A percentile compares a stretch with the other conserved stretches of the same genome.
phyloP scores from a whole-genome alignment of 35 echinoderm and acorn worm genomes.

The Ptychodera flava region DNA sequence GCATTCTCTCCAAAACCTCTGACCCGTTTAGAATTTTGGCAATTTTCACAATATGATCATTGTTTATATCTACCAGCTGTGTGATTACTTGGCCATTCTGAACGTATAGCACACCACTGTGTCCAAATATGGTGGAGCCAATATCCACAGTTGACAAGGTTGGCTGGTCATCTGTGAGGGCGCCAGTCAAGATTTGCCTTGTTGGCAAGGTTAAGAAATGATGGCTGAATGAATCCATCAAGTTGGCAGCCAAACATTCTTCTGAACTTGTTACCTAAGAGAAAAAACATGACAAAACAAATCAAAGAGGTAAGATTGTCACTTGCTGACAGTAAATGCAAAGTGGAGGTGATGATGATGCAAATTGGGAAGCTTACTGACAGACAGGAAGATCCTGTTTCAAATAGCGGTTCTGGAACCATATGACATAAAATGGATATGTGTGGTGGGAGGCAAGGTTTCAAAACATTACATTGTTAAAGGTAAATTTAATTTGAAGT shows the following conservation, averaged over 20 bases:
- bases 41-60: conserved; percentile 26
- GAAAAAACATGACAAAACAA: background rate
- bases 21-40: conserved; percentile 72
- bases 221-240: conserved; percentile 2
- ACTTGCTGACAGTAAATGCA: background rate
- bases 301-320: background rate
- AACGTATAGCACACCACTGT: conserved; percentile 30
- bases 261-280: background rate
- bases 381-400: too few relatives aligned
- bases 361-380: conserved; percentile 4
- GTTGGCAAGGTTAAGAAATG: conserved; percentile 8
- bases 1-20: conserved; percentile 48
- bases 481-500: too few relatives aligned
- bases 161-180: background rate
- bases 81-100: conserved; percentile 35
- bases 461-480: too few relatives aligned
- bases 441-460: too few relatives aligned
- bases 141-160: background rate
- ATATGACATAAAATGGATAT: too few relatives aligned
- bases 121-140: conserved; percentile 42
- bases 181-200: background rate
- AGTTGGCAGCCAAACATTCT: background rate
- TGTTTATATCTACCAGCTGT: conserved; percentile 20
- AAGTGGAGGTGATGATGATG: background rate
- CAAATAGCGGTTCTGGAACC: too few relatives aligned